Conservation (phyloP, 2,113 vertebrate species). For the Fulmarus glacialis region DNA sequence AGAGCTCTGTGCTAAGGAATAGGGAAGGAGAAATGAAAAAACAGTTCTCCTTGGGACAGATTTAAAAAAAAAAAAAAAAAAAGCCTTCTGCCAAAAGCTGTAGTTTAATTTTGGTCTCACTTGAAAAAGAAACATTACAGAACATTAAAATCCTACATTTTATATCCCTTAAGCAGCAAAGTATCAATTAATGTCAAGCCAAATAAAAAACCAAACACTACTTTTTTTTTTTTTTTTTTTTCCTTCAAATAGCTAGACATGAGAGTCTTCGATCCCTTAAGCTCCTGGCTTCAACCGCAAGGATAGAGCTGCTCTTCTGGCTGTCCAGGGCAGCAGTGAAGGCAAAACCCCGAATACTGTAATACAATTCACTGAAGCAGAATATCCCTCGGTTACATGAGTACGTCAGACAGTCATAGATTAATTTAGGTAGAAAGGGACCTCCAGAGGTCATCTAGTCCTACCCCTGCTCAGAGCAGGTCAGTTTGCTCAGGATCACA, state of each 20-base stretch:
- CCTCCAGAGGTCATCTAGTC: not conserved
- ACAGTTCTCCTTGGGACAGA: not conserved
- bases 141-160: not conserved
- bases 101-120: not conserved
- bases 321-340: not conserved
- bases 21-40: not conserved
- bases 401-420: not conserved
- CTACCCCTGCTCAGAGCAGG: not conserved
- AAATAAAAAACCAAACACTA: not conserved
- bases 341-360: not conserved
- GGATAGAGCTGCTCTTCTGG: not conserved
- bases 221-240: not conserved
- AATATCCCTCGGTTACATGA: not conserved
- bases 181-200: not conserved
- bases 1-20: not conserved
- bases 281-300: not conserved
- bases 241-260: not conserved
- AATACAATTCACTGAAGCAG: not conserved
- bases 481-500: not conserved
- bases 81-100: not conserved
- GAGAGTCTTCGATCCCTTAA: not conserved
- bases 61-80: not conserved
- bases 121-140: slow-evolving; percentile 35
- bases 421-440: not conserved
- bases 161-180: not conserved